Percentiles rank a stretch among this genome's conserved stretches.
Evolutionary conservation across 2,888 invertebrate genomes (phyloP).

Genomic region (Tenthredo notha): DNA sequence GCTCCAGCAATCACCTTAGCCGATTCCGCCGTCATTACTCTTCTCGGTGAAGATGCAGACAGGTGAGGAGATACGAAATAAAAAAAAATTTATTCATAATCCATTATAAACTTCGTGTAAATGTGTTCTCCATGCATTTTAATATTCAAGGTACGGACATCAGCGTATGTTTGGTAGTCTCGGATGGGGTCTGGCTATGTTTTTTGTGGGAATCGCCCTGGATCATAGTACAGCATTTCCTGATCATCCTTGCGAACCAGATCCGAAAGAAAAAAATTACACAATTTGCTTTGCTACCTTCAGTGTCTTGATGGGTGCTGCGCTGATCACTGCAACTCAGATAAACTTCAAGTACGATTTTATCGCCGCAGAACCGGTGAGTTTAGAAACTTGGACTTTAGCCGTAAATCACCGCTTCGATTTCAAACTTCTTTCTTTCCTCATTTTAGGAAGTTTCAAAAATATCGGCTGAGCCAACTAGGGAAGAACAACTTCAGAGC

Average conservation of each 20-base stretch:
- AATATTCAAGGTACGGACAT: conserved; percentile 87
- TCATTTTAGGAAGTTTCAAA: conserved; percentile 73
- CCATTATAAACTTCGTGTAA: background rate
- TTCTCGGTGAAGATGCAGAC: conserved; percentile 93
- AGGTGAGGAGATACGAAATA: conserved; percentile 75
- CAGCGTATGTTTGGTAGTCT: conserved; percentile 99
- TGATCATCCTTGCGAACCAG: conserved; percentile 94
- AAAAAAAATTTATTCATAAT: background rate
- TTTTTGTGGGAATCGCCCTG: conserved; percentile 96
- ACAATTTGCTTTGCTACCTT: conserved; percentile 99
- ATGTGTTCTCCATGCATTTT: background rate
- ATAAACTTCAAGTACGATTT: conserved; percentile 83
- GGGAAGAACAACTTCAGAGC: conserved; percentile 90
- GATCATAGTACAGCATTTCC: conserved; percentile 98
- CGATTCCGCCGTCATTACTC: conserved; percentile 93
- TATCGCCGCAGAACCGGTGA: conserved; percentile 70
- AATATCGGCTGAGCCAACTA: conserved; percentile 78
- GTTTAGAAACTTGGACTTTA: conserved; percentile 38
- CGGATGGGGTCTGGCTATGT: conserved; percentile 99
- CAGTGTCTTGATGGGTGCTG: conserved; percentile 97
- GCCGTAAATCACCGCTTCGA: background rate
- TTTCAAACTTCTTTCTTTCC: background rate
- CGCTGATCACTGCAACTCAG: conserved; percentile 94
- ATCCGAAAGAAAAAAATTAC: conserved; percentile 97
- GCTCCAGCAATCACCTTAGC: conserved; percentile 97